phyloP scores from a whole-genome alignment of 1,140 invertebrate species.

The Polypedilum vanderplanki region DNA sequence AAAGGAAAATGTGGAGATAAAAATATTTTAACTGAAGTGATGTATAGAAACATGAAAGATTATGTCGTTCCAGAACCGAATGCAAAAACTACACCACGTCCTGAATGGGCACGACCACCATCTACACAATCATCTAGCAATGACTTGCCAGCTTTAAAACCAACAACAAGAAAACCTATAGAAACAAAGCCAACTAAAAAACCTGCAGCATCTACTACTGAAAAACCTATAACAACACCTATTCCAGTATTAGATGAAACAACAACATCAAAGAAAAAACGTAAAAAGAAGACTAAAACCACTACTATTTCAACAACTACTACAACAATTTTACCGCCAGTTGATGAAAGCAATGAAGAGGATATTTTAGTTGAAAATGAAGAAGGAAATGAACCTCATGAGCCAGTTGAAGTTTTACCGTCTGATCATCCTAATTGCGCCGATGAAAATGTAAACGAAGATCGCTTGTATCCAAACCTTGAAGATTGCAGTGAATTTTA shows the following conservation, averaged over 20 bases:
- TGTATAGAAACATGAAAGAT: conserved; percentile 64
- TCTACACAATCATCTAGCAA: conserved; percentile 49
- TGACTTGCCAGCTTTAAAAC: conserved; percentile 33
- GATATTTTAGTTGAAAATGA: neutral
- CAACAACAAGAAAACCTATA: conserved; percentile 36
- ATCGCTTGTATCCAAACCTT: conserved; percentile 40
- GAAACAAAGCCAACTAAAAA: conserved; percentile 33
- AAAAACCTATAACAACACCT: conserved; percentile 37
- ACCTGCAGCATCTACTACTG: conserved; percentile 32
- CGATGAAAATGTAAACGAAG: conserved; percentile 57
- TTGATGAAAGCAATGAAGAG: neutral
- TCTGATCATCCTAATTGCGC: conserved; percentile 49
- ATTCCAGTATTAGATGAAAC: conserved; percentile 33
- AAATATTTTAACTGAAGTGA: conserved; percentile 62
- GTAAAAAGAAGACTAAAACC: conserved; percentile 28
- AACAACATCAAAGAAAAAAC: conserved; percentile 31
- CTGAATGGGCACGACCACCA: conserved; percentile 62
- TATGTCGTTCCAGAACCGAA: conserved; percentile 66
- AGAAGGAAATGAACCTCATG: neutral
- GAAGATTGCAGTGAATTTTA: conserved; percentile 42
- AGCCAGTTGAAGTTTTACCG: conserved; percentile 42
- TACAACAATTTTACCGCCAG: conserved; percentile 38
- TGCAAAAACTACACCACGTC: conserved; percentile 61
- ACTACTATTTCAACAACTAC: conserved; percentile 38
- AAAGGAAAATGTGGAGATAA: conserved; percentile 64